Evolutionary conservation across 1,140 invertebrate species (phyloP).

Genomic region (Phenacoccus solenopsis): DNA sequence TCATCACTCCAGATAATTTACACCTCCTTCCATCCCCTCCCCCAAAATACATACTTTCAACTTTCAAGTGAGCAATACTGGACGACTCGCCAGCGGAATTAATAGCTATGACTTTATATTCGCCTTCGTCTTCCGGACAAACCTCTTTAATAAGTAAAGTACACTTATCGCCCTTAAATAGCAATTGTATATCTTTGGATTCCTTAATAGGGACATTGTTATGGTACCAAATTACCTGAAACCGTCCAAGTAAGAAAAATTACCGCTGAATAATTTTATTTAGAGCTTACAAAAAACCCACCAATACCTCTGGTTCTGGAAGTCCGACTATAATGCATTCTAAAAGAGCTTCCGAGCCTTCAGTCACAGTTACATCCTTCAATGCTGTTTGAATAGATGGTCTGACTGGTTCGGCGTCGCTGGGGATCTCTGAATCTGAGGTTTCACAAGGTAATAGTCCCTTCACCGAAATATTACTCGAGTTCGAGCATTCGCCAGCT

Average conservation of each 20-base stretch:
- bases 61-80: conserved; percentile 52
- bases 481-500: conserved; percentile 46
- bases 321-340: conserved; percentile 72
- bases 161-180: conserved; percentile 69
- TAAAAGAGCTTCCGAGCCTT: conserved; percentile 54
- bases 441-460: conserved; percentile 53
- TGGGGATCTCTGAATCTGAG: conserved; percentile 55
- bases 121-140: conserved; percentile 58
- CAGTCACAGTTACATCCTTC: conserved; percentile 50
- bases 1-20: background rate
- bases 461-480: conserved; percentile 55
- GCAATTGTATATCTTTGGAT: conserved; percentile 62
- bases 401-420: conserved; percentile 54
- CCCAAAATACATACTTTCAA: conserved; percentile 29
- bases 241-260: conserved; percentile 20
- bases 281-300: background rate
- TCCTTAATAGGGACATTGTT: conserved; percentile 70
- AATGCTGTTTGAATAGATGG: conserved; percentile 59
- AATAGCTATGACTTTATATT: conserved; percentile 66
- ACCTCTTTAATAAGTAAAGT: conserved; percentile 63
- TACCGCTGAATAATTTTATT: no score
- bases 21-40: background rate
- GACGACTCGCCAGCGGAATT: conserved; percentile 67
- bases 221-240: conserved; percentile 71
- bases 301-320: conserved; percentile 61